phyloP scores from a whole-genome alignment of 2,113 vertebrate species.

The Anser brachyrhynchus region DNA sequence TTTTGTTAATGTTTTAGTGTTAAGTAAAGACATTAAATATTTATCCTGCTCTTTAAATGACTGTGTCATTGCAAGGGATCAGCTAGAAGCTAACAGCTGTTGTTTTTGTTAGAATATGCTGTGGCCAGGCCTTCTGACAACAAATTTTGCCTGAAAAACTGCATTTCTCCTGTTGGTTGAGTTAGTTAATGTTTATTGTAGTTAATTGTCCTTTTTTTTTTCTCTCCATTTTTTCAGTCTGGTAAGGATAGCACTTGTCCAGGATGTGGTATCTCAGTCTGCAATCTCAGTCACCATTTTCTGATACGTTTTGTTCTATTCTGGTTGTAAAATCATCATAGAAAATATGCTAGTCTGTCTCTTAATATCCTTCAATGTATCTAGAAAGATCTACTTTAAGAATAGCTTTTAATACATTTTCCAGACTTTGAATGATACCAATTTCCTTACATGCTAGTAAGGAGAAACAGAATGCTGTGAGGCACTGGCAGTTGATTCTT shows the following conservation, averaged over 20 bases:
- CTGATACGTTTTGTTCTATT: background rate
- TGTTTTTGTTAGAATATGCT: background rate
- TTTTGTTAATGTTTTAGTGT: background rate
- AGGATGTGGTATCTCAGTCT: background rate
- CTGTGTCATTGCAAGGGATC: background rate
- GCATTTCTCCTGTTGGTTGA: background rate
- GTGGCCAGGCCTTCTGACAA: background rate
- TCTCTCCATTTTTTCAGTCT: background rate
- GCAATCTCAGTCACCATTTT: background rate
- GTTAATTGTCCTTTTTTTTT: background rate
- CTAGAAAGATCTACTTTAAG: background rate
- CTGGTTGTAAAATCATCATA: background rate
- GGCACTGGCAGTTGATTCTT: background rate
- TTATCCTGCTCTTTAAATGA: background rate
- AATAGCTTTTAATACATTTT: background rate
- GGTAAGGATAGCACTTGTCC: background rate
- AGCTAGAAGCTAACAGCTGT: background rate
- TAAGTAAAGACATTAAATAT: background rate
- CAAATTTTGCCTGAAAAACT: background rate
- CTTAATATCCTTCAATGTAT: background rate
- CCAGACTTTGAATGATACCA: fast-evolving
- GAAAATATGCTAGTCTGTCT: background rate
- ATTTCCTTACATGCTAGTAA: background rate
- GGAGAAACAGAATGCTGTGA: background rate
- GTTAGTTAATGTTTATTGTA: background rate